Evolutionary conservation across 1,140 invertebrate genomes (phyloP).

Genomic region (Periplaneta americana): DNA sequence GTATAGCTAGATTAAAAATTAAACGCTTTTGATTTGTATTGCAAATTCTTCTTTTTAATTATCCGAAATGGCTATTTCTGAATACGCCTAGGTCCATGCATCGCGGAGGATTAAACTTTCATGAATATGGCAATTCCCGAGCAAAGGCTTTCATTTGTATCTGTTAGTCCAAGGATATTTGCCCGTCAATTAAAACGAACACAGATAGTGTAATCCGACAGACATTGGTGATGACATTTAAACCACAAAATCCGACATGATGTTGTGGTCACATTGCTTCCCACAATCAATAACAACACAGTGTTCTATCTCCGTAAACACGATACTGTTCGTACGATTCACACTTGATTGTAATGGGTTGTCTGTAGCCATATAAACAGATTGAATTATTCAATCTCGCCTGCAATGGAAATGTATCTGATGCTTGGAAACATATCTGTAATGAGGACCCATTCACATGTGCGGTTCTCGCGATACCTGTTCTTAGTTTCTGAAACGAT

Average conservation of each 20-base stretch:
- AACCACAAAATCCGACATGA: background rate
- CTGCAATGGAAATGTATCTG: background rate
- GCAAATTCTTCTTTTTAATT: too few relatives aligned
- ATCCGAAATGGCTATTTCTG: too few relatives aligned
- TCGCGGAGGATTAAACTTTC: too few relatives aligned
- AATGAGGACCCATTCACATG: background rate
- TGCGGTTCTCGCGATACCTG: too few relatives aligned
- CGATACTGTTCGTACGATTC: background rate
- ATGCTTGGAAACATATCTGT: background rate
- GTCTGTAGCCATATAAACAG: background rate
- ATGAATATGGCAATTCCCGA: too few relatives aligned
- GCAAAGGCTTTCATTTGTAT: too few relatives aligned
- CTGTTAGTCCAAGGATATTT: too few relatives aligned
- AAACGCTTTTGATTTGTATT: too few relatives aligned
- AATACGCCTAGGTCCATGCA: too few relatives aligned
- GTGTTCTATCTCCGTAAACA: background rate
- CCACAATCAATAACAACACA: background rate
- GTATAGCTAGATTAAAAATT: too few relatives aligned
- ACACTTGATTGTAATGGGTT: background rate
- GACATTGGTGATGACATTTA: background rate
- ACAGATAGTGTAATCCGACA: background rate
- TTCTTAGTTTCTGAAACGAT: background rate
- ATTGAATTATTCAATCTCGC: background rate
- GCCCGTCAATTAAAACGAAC: background rate
- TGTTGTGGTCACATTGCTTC: background rate